phyloP scores from a whole-genome alignment of 2,113 vertebrate species.

The Epinephelus lanceolatus region DNA sequence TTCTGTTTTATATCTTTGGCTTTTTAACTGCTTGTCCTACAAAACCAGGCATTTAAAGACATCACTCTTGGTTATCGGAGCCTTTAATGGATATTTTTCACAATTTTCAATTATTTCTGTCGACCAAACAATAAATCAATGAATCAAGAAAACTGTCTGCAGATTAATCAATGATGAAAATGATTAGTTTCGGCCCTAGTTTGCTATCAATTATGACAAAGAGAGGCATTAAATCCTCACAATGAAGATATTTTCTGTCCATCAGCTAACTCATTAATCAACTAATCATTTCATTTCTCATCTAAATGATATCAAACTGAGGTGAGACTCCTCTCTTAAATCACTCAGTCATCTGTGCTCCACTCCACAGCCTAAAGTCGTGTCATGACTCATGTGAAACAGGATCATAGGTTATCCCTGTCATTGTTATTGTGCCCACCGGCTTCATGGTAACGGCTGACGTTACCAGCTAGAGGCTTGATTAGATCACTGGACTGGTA shows the following conservation, averaged over 20 bases:
- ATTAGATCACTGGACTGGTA: conserved; percentile 69
- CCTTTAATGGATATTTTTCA: neutral
- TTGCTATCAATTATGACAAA: neutral
- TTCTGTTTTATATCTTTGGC: neutral
- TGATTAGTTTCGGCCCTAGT: neutral
- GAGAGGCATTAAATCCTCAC: neutral
- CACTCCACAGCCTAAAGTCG: conserved; percentile 37
- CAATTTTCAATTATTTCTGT: neutral
- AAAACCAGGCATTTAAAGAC: neutral
- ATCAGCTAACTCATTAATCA: neutral
- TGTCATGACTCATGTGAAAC: conserved; percentile 60
- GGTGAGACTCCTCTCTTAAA: neutral
- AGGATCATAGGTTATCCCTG: conserved; percentile 47
- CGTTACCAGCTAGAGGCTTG: conserved; percentile 18
- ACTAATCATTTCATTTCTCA: neutral
- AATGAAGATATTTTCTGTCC: neutral
- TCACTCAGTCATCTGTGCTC: conserved; percentile 14
- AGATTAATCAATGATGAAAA: neutral
- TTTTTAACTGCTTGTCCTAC: neutral
- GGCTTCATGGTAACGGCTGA: conserved; percentile 63
- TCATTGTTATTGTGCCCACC: conserved; percentile 42
- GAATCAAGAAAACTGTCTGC: too few relatives aligned
- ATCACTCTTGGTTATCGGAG: too few relatives aligned
- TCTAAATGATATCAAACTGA: neutral
- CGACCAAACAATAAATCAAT: too few relatives aligned